Percentiles rank a stretch among this genome's conserved stretches.
Conservation (phyloP, 2,113 vertebrate species). For the Lepus americanus region DNA sequence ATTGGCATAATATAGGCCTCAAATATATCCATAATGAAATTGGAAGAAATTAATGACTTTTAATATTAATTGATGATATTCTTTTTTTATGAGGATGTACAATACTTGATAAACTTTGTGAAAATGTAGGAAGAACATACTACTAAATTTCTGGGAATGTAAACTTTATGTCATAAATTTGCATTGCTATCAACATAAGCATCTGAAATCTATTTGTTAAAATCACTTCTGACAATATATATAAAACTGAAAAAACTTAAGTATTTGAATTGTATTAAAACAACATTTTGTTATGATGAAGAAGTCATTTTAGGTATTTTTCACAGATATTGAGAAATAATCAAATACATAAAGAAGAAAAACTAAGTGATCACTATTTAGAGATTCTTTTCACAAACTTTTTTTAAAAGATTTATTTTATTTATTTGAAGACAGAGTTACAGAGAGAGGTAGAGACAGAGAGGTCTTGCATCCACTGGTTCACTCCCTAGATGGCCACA, state of each 20-base stretch:
- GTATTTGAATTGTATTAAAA: background rate
- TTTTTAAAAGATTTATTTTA: no score
- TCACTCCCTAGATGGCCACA: no score
- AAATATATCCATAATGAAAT: background rate
- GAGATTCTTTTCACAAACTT: background rate
- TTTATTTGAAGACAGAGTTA: no score
- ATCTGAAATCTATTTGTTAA: background rate
- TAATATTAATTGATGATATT: background rate
- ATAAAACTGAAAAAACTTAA: background rate
- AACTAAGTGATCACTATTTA: background rate
- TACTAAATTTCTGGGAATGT: background rate
- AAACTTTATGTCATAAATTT: background rate
- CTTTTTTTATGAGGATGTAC: background rate
- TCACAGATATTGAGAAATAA: background rate
- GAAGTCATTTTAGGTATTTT: background rate
- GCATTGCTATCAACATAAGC: background rate
- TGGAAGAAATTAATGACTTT: background rate
- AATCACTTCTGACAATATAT: background rate
- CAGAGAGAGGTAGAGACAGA: no score
- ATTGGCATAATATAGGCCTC: background rate
- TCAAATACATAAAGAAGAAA: background rate
- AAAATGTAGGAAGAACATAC: background rate
- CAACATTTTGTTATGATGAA: background rate
- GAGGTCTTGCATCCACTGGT: no score
- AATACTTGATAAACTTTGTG: background rate